phyloP scores from a whole-genome alignment of 2,888 invertebrate species.

The Branchellion lobata region DNA sequence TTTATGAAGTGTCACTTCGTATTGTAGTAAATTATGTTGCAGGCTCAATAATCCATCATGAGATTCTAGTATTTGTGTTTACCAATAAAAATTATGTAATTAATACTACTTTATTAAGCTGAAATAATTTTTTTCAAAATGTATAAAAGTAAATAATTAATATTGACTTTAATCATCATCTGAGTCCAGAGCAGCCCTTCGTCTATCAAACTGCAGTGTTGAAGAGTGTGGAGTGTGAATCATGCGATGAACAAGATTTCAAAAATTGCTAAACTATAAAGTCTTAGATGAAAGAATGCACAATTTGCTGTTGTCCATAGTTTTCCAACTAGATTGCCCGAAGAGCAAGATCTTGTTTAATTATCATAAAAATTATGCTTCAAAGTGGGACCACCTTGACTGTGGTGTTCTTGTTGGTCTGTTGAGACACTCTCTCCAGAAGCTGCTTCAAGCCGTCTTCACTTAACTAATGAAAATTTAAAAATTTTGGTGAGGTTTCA shows the following conservation, averaged over 20 bases:
- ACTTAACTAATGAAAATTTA: conserved; percentile 69
- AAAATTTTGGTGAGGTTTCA: too few species aligned
- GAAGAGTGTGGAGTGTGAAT: not conserved
- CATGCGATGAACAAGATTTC: not conserved
- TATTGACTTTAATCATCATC: conserved; percentile 44
- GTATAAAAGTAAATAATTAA: not conserved
- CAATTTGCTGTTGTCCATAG: too few species aligned
- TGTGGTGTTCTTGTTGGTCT: conserved; percentile 75
- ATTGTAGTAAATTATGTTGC: too few species aligned
- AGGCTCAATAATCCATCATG: not conserved
- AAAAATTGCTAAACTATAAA: too few species aligned
- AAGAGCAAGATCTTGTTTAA: not conserved
- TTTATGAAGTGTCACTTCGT: too few species aligned
- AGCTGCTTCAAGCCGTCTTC: conserved; percentile 82
- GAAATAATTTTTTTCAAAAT: not conserved
- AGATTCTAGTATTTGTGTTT: not conserved
- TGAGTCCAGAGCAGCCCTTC: conserved; percentile 51
- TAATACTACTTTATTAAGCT: not conserved
- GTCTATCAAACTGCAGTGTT: conserved; percentile 50
- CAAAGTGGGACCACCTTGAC: conserved; percentile 77
- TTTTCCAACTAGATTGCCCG: not conserved
- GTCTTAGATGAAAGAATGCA: too few species aligned
- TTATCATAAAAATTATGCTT: too few species aligned
- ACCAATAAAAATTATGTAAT: not conserved
- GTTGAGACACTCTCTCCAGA: conserved; percentile 81